These are phyloP conservation scores for Syrmaticus mikado DNA, from an alignment of 2,113 vertebrate species.

Conservation along the genomic window DNA sequence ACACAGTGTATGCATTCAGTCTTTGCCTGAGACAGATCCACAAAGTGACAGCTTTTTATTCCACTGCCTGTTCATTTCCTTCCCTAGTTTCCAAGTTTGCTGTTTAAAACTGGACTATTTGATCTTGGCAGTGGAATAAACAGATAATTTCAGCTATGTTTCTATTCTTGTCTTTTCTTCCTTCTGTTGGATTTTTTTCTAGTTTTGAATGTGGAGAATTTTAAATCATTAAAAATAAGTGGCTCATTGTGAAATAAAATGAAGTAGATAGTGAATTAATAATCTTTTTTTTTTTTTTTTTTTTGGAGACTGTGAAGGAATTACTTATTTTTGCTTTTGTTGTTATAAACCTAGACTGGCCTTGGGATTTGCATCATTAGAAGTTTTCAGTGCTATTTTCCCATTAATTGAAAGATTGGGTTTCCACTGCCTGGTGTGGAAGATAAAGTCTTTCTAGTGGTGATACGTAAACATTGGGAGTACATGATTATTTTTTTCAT, in stretches of 20 bases:
- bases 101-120: not conserved
- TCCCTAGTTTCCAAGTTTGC: not conserved
- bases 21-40: not conserved
- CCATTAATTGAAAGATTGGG: not conserved
- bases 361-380: not conserved
- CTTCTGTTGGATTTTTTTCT: not conserved
- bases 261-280: not conserved
- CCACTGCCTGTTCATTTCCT: not conserved
- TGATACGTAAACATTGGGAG: not conserved
- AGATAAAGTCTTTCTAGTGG: not conserved
- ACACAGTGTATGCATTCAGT: not conserved
- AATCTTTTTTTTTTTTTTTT: not conserved
- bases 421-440: not conserved
- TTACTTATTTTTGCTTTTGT: constrained; percentile 9
- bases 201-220: not conserved
- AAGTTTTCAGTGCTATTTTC: not conserved
- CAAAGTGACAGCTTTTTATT: not conserved
- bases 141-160: constrained; percentile 9
- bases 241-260: not conserved
- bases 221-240: constrained; percentile 10
- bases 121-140: not conserved
- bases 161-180: not conserved
- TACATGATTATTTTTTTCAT: not conserved
- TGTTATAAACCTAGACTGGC: not conserved
- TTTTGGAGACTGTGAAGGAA: not conserved